Conservation (phyloP, 2,113 vertebrate genomes). For the Pelmatolapia mariae region DNA sequence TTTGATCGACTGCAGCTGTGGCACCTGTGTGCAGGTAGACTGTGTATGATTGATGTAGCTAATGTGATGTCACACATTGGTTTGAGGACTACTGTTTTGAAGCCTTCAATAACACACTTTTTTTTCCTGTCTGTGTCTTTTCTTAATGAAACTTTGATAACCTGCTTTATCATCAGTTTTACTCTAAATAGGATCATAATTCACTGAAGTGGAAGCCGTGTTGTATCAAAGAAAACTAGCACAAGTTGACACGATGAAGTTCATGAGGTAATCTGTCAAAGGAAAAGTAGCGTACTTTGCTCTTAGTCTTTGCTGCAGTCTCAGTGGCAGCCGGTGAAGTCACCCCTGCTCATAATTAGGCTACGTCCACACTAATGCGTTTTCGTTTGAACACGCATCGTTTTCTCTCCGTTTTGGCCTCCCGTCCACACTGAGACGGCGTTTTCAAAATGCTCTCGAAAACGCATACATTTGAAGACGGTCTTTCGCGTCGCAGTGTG, state of each 20-base stretch:
- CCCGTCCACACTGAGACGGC: neutral
- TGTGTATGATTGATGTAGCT: neutral
- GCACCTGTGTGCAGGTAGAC: neutral
- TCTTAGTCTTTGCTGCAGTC: neutral
- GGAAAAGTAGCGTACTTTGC: neutral
- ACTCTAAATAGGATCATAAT: neutral
- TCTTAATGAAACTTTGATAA: neutral
- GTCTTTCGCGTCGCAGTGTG: neutral
- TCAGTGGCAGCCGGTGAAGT: neutral
- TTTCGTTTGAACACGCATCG: too few relatives aligned
- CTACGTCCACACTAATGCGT: fast-evolving
- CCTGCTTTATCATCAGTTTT: neutral
- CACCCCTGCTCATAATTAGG: neutral
- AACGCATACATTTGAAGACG: neutral
- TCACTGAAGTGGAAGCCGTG: neutral
- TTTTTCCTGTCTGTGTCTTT: neutral
- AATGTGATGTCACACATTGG: neutral
- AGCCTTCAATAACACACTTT: neutral
- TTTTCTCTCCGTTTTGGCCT: neutral
- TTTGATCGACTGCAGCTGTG: neutral
- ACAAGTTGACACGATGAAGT: neutral
- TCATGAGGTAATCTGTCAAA: neutral
- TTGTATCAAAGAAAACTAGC: neutral
- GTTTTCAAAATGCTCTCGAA: neutral
- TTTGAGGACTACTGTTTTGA: neutral